Base-by-base conservation (phyloP, 2,888 invertebrate genomes). In the Napeogenes inachia region DNA sequence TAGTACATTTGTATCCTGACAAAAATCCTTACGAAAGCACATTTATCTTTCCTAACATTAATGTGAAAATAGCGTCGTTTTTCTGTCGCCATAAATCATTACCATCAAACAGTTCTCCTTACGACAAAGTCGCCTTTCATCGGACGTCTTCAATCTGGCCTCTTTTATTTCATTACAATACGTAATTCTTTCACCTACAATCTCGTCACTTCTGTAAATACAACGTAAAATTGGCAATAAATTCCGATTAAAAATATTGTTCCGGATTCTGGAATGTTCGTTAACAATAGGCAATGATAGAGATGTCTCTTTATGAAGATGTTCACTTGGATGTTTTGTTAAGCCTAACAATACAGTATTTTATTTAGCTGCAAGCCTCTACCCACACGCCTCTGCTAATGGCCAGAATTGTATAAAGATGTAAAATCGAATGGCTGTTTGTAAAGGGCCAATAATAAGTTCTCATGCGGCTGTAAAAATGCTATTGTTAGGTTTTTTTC, bases 381-480 rank as follows among this genome's bases (percentile, higher is more conserved):
- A 85, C 89, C 90, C 89, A 89, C 89, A 88, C 89, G 89, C 87
- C 88, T 84, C 75, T 76, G 79, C 82, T 89, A 90, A 90, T 90
- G 86, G 89, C 76, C 75, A 81, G 85, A 80, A 84, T 87, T 88
- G 85, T 90, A 88, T 87, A 81, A 86, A 88, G 89, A 87, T 85
- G 84, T 89, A 84, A 87, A 87, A 87, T 84, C 84, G 86, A 87
- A 87, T 83, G 79, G 86, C 75, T 79, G 75, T 77, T 84, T 84
- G 83, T 87, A 84, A 81, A 83, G 78, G 84, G 83, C 87, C 83
- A 89, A 89, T 89, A 87, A 89, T 89, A 88, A 85, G 83, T 87
- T 88, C 87, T 86, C 87, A 87, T 84, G 84, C 81, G 89, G 80
- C 85, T 87, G 87, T 80, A 79, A 85, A 83, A 78, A 79, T 74